Evolutionary conservation across 2,797 vertebrate genomes (phyloP).

Genomic region (Tamandua tetradactyla): DNA sequence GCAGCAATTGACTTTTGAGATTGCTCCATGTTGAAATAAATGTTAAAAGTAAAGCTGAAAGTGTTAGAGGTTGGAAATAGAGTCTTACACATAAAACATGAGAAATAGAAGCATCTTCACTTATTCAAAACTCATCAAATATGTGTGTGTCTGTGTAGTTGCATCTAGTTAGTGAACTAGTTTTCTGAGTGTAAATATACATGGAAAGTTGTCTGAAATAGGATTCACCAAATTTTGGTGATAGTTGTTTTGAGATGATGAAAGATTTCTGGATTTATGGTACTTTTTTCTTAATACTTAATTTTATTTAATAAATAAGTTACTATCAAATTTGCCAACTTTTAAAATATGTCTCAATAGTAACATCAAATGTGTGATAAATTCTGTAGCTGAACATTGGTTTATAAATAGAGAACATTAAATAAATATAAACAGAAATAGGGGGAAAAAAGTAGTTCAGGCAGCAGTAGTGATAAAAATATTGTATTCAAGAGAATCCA

Average conservation of each 20-base stretch:
- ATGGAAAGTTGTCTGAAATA: not conserved
- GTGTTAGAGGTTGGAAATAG: not conserved
- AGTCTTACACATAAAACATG: not conserved
- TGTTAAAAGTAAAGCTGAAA: constrained; percentile 18
- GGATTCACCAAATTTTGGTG: not conserved
- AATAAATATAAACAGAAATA: not conserved
- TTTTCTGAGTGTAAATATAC: not conserved
- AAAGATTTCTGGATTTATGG: not conserved
- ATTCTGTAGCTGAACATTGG: not conserved
- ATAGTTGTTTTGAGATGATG: constrained; percentile 4
- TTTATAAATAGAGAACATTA: constrained; percentile 6
- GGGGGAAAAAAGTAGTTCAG: not conserved
- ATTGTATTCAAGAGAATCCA: not conserved
- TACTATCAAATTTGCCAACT: not conserved
- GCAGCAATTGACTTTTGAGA: not conserved
- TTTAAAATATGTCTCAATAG: not conserved
- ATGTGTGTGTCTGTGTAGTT: not conserved
- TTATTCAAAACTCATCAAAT: constrained; percentile 16
- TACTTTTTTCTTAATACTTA: not conserved
- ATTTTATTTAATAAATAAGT: constrained; percentile 18
- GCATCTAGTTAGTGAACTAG: not conserved
- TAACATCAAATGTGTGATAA: not conserved
- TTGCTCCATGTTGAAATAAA: not conserved
- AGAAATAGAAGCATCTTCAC: not conserved
- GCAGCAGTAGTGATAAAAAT: not conserved